A percentile compares a stretch with the other conserved stretches of the same genome.
These are phyloP conservation scores for Elaphurus davidianus DNA, from an alignment of 2,113 vertebrate species.

Conservation along the genomic window DNA sequence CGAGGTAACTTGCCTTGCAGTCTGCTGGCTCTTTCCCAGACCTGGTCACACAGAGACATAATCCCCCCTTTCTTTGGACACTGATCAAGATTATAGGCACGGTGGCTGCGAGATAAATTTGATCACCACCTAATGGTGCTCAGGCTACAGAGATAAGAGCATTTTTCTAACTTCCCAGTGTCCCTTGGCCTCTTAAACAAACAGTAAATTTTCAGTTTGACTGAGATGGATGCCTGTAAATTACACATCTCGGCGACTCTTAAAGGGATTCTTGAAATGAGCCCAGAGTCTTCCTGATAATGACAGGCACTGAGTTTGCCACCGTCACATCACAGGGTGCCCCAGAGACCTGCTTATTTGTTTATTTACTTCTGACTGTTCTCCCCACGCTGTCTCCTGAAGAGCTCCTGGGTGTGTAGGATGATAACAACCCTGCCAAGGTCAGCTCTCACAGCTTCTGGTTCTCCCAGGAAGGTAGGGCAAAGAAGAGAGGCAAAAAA, in stretches of 20 bases:
- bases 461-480: neutral
- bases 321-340: rapidly evolving
- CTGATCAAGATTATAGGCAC: neutral
- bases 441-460: neutral
- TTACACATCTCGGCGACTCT: rapidly evolving
- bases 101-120: neutral
- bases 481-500: neutral
- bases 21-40: no score
- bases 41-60: rapidly evolving
- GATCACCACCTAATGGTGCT: neutral
- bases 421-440: neutral
- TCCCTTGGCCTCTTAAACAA: neutral
- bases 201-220: neutral
- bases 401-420: neutral
- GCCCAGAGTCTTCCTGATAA: no score
- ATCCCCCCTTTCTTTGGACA: neutral
- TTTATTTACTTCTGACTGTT: neutral
- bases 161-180: neutral
- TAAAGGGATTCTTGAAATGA: rapidly evolving
- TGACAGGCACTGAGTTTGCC: neutral
- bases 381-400: neutral
- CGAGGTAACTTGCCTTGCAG: rapidly evolving
- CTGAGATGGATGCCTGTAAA: rapidly evolving
- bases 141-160: neutral
- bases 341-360: neutral